Conservation (phyloP, 2,888 invertebrate species). For the Epistrophe eligans region DNA sequence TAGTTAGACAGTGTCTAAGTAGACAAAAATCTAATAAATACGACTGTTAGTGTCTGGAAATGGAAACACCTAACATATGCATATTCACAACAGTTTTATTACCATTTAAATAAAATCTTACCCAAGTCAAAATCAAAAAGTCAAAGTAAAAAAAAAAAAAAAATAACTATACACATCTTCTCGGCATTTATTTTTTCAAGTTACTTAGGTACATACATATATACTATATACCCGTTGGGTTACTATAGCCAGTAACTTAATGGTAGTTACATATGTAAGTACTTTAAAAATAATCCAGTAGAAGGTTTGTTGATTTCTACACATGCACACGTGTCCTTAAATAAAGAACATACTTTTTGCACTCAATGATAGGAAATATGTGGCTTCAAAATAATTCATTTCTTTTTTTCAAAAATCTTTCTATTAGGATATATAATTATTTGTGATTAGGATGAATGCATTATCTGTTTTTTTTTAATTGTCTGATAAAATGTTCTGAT, state of each 20-base stretch:
- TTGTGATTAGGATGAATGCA: neutral
- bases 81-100: no score
- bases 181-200: no score
- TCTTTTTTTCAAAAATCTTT: neutral
- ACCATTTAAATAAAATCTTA: neutral
- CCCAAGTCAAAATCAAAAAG: neutral
- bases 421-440: neutral
- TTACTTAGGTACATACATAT: neutral
- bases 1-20: no score
- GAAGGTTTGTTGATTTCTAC: neutral
- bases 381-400: neutral
- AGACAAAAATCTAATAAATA: no score
- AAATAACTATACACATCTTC: no score
- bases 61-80: no score
- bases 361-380: neutral
- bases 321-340: neutral
- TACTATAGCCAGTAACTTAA: no score
- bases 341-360: neutral
- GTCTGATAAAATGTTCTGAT: neutral
- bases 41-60: no score
- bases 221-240: neutral
- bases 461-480: neutral
- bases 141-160: no score
- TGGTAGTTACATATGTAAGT: no score
- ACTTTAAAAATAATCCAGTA: neutral